Conservation (phyloP, 2,113 vertebrate genomes). For the Atrichornis clamosus region DNA sequence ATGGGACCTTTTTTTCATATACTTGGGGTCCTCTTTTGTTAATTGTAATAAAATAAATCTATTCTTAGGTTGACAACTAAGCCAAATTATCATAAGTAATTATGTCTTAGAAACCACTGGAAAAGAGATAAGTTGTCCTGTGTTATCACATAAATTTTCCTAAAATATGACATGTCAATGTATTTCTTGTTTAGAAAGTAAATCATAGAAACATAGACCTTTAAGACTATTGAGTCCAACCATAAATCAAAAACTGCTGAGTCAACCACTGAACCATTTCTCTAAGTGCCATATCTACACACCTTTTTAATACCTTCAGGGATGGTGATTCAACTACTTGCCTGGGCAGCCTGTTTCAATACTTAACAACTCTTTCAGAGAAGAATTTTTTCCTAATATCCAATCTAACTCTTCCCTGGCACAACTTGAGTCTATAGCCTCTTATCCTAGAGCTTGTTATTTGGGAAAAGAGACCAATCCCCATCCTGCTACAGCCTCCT, state of each 20-base stretch:
- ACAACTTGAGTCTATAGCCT: not conserved
- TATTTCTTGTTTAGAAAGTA: not conserved
- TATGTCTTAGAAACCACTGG: not conserved
- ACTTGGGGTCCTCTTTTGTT: not conserved
- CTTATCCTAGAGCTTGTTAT: not conserved
- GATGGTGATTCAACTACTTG: not conserved
- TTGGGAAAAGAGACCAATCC: not conserved
- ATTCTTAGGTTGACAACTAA: not conserved
- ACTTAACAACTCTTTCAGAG: not conserved
- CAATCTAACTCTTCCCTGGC: not conserved
- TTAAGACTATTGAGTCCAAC: not conserved
- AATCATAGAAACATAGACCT: not conserved
- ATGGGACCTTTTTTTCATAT: not conserved
- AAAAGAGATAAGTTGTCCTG: not conserved
- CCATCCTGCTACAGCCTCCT: not conserved
- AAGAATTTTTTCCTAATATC: not conserved
- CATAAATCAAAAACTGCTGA: not conserved
- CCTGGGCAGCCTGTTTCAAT: not conserved
- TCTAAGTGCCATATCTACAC: not conserved
- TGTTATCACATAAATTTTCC: not conserved
- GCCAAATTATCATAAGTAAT: conserved; percentile 4
- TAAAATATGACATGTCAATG: not conserved
- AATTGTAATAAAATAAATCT: not conserved
- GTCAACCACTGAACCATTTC: not conserved
- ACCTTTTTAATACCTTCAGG: not conserved